Evolutionary conservation across 2,888 invertebrate genomes (phyloP), one percentile per base, ranked within the genome.

Genomic region (Tinea trinotella): DNA sequence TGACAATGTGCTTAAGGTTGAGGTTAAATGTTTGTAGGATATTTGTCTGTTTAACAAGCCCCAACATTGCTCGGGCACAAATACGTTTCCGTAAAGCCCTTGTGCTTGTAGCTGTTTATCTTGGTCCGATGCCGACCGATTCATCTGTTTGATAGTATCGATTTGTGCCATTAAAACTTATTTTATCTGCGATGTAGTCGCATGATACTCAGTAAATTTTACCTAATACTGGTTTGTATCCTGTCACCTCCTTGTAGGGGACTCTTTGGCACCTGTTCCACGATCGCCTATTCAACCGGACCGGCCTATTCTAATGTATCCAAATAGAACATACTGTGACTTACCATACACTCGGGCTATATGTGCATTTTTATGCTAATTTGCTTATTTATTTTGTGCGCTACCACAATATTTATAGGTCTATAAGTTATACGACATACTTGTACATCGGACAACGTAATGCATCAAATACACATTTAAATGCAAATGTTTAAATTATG

Each of bases 141-240:
- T 71, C 69, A 68, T 74, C 66, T 68, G 65, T 64, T 64, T 69
- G 74, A 76, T 76, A 74, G 60, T 66, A 71, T 76, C 73, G 66
- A 74, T 74, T 68, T 72, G 70, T 70, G 67, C 67, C 68, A 70
- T 74, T 75, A 70, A 74, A 74, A 69, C 63, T 65, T 68, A 67
- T 67, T 74, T 70, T 73, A 73, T 70, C 59, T 65, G 60, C 63
- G 60, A 61, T 66, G 65, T 64, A 64, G 62, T 55, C 57, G 57
- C 56, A 59, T 61, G 63, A 61, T 59, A 64, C 68, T 64, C 64
- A 65, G 74, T 76, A 78, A 76, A 76, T 77, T 77, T 74, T 60
- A 69, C 65, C 71, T 70, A 73, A 74, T 74, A 72, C 75, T 68
- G 69, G 71, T 71, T 71, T 70, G 68, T 64, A 65, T 67, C 65